Evolutionary conservation across 2,797 vertebrate genomes (phyloP), one percentile per base, ranked within the genome.

Genomic region (Mormyrops boulengeri): DNA sequence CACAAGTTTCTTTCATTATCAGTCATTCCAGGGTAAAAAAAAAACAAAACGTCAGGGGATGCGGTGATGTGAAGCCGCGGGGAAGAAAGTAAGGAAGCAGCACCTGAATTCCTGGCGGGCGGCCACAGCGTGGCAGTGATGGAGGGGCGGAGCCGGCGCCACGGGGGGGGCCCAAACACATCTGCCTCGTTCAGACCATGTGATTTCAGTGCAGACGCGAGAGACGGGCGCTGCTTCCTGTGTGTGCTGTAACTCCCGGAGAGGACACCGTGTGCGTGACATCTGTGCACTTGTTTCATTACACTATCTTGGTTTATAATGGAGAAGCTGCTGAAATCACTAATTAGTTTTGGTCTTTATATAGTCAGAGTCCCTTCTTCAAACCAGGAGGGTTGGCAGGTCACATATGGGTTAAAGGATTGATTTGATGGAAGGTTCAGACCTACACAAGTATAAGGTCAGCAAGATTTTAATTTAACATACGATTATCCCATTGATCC

Each of bases 381-480:
- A 19, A 8, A 44, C 30, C 34, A 4, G 38, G 73, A 80, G 73
- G 73, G 34, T 3, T 44, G 38, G 38, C 38, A 41, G 73, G 73
- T 80, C 30, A 80, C 5, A 17, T 80, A 41, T 3, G 38, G 34
- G 73, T 80, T 38, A 80, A 80, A 44, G 38, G 73, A 44, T 44
- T 80, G 30, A 80, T 80, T 30, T 69, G 62, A 69, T 34, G 26
- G 73, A 80, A 80, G 38, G 73, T 41, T 80, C 38, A 80, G 17
- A 80, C 34, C 73, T 41, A 19, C 73, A 41, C 30, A 0, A 19
- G 12, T 44, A 41, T 80, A 80, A 26, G 38, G 73, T 85, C 38
- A 49, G 41, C n/a, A 22, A 73, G 66, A 80, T 11, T 77, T 84
- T 38, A 50, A 69, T 53, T 77, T 88, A 88, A 53, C 88, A 88